Conservation (phyloP, 1,140 invertebrate species). For the Pseudachorutes palmiensis region DNA sequence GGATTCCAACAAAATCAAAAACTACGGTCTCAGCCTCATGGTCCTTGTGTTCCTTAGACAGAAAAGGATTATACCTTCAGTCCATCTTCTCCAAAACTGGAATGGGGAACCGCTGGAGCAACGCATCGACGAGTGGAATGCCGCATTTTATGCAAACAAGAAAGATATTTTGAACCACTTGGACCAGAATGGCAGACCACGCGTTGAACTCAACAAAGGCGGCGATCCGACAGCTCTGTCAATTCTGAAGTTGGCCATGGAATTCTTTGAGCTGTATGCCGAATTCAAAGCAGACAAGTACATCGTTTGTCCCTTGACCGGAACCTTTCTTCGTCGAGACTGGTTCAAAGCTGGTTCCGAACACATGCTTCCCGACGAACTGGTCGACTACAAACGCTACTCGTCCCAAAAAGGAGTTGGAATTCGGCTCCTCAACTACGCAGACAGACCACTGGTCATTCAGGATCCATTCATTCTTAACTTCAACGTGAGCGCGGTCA, state of each 20-base stretch:
- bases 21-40: slow-evolving; percentile 22
- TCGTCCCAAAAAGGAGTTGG: neutral
- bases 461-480: neutral
- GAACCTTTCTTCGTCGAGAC: slow-evolving; percentile 7
- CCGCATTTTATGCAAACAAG: slow-evolving; percentile 18
- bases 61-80: slow-evolving; percentile 17
- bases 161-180: neutral
- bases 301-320: slow-evolving; percentile 19
- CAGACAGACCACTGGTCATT: neutral
- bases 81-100: slow-evolving; percentile 14
- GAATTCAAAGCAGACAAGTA: slow-evolving; percentile 15
- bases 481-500: neutral
- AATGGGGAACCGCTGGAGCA: neutral
- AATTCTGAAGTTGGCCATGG: slow-evolving; percentile 14
- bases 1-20: slow-evolving; percentile 26
- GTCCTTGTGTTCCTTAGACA: slow-evolving; percentile 22
- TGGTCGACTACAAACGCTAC: slow-evolving; percentile 20
- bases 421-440: neutral
- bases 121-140: slow-evolving; percentile 24
- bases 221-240: slow-evolving; percentile 4
- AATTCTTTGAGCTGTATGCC: slow-evolving; percentile 25
- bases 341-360: slow-evolving; percentile 18
- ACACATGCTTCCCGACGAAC: slow-evolving; percentile 12
- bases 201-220: neutral
- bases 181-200: neutral